These are phyloP conservation scores for Umimayanthus kanabou DNA, from an alignment of 92 coral and sea anemone genomes.

Conservation along the genomic window DNA sequence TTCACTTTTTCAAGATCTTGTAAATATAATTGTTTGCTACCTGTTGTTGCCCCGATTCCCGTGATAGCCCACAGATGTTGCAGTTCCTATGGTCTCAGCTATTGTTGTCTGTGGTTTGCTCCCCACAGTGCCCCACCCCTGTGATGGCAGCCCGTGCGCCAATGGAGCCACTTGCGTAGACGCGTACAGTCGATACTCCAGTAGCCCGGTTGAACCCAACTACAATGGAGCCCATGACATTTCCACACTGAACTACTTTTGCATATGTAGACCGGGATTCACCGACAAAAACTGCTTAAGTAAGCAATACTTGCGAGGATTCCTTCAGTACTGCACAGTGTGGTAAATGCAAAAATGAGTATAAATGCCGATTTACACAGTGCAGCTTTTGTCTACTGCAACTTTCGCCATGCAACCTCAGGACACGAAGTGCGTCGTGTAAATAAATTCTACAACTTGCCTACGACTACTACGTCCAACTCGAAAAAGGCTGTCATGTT, in stretches of 20 bases:
- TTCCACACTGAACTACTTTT: conserved; percentile 13
- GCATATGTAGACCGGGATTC: conserved; percentile 56
- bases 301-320: conserved; percentile 6
- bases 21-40: background rate
- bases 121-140: conserved; percentile 50
- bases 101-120: background rate
- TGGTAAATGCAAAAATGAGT: no score
- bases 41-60: background rate
- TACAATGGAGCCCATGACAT: conserved; percentile 28
- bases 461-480: no score
- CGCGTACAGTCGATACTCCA: conserved; percentile 17
- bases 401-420: no score
- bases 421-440: no score
- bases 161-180: conserved; percentile 52
- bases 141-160: conserved; percentile 48
- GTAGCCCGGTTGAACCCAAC: background rate
- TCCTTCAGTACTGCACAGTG: no score
- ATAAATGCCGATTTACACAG: no score
- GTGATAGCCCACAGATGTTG: background rate
- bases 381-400: no score
- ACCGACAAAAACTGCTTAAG: conserved; percentile 57
- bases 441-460: no score
- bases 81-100: background rate
- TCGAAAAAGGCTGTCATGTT: no score
- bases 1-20: background rate